A percentile compares a stretch with the other conserved stretches of the same genome.
phyloP scores from a whole-genome alignment of 2,888 invertebrate genomes.

The Nymphalis urticae region DNA sequence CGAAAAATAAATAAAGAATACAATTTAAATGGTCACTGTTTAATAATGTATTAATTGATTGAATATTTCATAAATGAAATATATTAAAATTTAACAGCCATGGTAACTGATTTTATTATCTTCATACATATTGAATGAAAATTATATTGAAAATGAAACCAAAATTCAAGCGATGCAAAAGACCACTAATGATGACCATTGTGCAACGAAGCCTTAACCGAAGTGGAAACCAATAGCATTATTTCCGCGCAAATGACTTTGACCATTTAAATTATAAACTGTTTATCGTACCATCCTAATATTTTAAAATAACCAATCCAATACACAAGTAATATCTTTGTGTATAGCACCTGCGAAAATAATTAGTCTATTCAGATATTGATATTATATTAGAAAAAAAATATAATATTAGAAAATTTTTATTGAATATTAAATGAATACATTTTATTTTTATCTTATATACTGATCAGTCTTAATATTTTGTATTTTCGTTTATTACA shows the following conservation, averaged over 20 bases:
- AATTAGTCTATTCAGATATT: no score
- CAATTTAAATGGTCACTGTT: not conserved
- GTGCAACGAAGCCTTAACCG: conserved; percentile 18
- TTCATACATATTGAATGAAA: not conserved
- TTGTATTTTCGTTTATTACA: no score
- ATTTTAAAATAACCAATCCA: not conserved
- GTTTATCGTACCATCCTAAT: not conserved
- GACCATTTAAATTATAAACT: not conserved
- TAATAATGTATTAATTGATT: not conserved
- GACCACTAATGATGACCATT: conserved; percentile 28
- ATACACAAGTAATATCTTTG: no score
- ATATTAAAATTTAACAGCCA: not conserved
- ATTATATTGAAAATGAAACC: conserved; percentile 12
- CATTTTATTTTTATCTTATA: no score
- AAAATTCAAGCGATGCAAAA: conserved; percentile 11
- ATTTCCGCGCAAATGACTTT: conserved; percentile 17
- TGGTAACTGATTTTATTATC: not conserved
- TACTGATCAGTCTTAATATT: no score
- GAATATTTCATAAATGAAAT: not conserved
- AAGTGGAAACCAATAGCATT: conserved; percentile 29
- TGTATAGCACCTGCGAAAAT: no score
- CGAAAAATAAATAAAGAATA: no score
- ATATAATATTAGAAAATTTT: no score
- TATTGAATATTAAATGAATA: no score
- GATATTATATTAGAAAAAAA: no score